Conservation (phyloP, 2,888 invertebrate species). For the Drosophila birchii region DNA sequence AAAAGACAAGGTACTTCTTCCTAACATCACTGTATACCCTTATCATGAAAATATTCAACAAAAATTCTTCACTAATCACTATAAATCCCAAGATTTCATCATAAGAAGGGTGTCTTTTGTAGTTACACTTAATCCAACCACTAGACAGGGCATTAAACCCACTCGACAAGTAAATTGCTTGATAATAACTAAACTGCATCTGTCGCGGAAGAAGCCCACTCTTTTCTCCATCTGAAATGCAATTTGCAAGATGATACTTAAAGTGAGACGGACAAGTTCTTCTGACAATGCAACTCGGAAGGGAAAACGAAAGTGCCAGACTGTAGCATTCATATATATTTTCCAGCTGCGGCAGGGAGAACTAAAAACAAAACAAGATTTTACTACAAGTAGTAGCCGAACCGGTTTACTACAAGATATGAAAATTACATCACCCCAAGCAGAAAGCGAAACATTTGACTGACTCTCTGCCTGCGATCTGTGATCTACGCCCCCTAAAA, state of each 20-base stretch:
- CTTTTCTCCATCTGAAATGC: constrained; percentile 55
- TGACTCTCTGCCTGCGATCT: constrained; percentile 38
- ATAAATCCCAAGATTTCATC: constrained; percentile 12
- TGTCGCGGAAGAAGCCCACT: constrained; percentile 49
- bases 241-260: constrained; percentile 61
- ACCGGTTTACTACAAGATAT: constrained; percentile 68
- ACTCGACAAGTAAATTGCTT: constrained; percentile 60
- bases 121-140: constrained; percentile 39
- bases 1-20: too few species aligned
- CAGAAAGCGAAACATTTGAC: constrained; percentile 43
- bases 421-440: constrained; percentile 73
- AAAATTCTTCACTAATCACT: constrained; percentile 14
- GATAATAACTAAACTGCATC: constrained; percentile 57
- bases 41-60: too few species aligned
- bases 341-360: constrained; percentile 22
- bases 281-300: constrained; percentile 55
- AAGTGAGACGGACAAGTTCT: constrained; percentile 42
- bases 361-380: constrained; percentile 72
- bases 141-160: constrained; percentile 53
- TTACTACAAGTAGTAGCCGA: constrained; percentile 52
- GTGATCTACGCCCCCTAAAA: constrained; percentile 38
- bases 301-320: constrained; percentile 56
- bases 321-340: constrained; percentile 19
- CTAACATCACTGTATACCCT: too few species aligned
- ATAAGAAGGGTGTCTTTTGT: constrained; percentile 35